Evolutionary conservation across 2,888 invertebrate species (phyloP), one percentile per base, ranked within the genome.

Genomic region (Abrostola tripartita): DNA sequence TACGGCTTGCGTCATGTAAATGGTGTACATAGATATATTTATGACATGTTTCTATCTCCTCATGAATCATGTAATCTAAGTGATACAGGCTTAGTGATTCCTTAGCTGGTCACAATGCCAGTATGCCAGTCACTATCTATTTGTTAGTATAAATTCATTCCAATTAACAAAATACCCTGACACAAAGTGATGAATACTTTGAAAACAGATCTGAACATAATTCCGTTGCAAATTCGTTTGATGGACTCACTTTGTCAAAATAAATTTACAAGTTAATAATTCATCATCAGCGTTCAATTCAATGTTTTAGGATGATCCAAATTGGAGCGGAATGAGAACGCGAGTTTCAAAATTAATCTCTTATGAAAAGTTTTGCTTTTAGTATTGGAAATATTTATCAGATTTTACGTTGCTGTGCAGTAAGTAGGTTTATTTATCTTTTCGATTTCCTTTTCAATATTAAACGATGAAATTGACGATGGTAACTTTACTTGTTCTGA

Each of bases 241-340:
- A 71, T 62, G 68, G 68, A 55, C 38, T 68, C 40, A 69, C 68
- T 78, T 78, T 70, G 70, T 69, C 65, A 72, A 66, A 81, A 77
- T 72, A 78, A 79, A 74, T 79, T 68, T 71, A 61, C 68, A 74
- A 78, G 71, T 75, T 74, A 75, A 78, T 83, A 76, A 74, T 80
- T 80, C 67, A 79, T 71, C 77, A 72, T 79, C 68, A 74, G 65
- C 56, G 10, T 61, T 65, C 62, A 71, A 71, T 71, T 68, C 51
- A 57, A 77, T 70, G 52, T 71, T 71, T 62, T 54, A 58, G 49
- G 41, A 68, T 76, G 71, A 74, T 74, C 55, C 52, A 68, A 78
- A 76, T 76, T 68, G 67, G 47, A 58, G 62, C 44, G 51, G 65
- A 66, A 61, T 47, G 52, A 7, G 24, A 57, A 52, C 51, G 50